Percentiles rank a stretch among this genome's conserved stretches.
Evolutionary conservation across 2,888 invertebrate genomes (phyloP).

Genomic region (Palloptera scutellata): DNA sequence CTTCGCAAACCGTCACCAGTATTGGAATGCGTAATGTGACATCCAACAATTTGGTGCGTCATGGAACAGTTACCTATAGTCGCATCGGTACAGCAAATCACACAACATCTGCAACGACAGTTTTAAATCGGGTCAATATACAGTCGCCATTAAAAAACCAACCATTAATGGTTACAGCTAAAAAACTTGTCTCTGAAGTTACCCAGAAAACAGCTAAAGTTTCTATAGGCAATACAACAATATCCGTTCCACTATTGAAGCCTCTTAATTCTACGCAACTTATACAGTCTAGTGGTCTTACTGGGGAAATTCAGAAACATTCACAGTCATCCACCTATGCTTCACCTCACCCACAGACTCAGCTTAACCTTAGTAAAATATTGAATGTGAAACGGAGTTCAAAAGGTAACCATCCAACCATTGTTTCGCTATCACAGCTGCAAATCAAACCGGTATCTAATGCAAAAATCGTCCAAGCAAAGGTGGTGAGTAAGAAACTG

Average conservation of each 20-base stretch:
- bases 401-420: conserved; percentile 57
- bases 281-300: conserved; percentile 39
- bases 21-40: not conserved
- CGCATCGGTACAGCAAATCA: conserved; percentile 18
- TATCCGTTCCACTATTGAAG: conserved; percentile 63
- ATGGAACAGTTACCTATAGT: conserved; percentile 20
- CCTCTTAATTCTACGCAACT: conserved; percentile 54
- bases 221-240: conserved; percentile 63
- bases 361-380: conserved; percentile 56
- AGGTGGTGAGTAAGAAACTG: conserved; percentile 59
- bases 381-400: conserved; percentile 54
- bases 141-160: conserved; percentile 46
- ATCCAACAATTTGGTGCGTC: conserved; percentile 15
- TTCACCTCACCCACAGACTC: conserved; percentile 41
- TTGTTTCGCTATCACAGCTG: conserved; percentile 60
- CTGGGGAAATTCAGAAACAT: conserved; percentile 32
- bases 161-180: conserved; percentile 51
- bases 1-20: conserved; percentile 6
- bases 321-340: conserved; percentile 34
- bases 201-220: conserved; percentile 69
- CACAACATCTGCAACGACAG: conserved; percentile 14
- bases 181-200: conserved; percentile 64
- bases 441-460: conserved; percentile 58
- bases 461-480: conserved; percentile 65
- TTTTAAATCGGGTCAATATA: conserved; percentile 23